Base-by-base conservation (phyloP, 2,113 vertebrate genomes). In the Ailurus styani region DNA sequence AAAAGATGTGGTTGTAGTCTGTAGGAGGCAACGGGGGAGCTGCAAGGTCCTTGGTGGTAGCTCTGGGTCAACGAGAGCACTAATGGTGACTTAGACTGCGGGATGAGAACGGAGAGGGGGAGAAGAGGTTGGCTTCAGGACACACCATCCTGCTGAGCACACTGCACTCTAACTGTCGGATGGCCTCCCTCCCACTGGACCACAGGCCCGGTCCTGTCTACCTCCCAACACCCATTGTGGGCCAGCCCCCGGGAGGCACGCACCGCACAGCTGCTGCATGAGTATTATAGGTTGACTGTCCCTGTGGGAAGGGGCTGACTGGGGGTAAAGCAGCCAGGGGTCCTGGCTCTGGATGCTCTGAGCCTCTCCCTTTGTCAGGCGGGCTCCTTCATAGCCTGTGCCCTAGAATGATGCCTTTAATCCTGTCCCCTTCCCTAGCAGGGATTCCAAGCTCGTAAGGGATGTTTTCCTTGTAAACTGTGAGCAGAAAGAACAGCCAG, bases 391-490 rank as follows among this genome's bases (percentile, higher is more conserved):
- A 9, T 34, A 64, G 42, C 50, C 57, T 79, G 25, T 23, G 20
- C 23, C 52, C 72, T 18, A 18, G 17, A 79, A 37, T 4, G 47
- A 79, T 34, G 37, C 25, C 70, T 82, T 52, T 27, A 29, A 50
- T n/a, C 47, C 50, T 9, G 17, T 96, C 31, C 17, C 66, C 85
- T 40, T 60, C 72, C 50, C 57, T 31, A 47, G 64, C 62, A 55
- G 50, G 42, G 21, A 64, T 75, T 68, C 60, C 60, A n/a, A 42
- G 31, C 91, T 93, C 68, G 10, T 85, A 79, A 87, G 57, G 84
- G 50, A 55, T 11, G 14, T 70, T 54, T 95, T 70, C 72, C 81
- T 95, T 83, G 96, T 52, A 73, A 79, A 86, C 87, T 66, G 12
- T 10, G 37, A 91, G 37, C 86, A 54, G 81, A 73, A 45, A 45